Percentiles rank a stretch among this genome's conserved stretches.
These are phyloP conservation scores for Nothoprocta pentlandii DNA, from an alignment of 2,113 vertebrate genomes.

Conservation along the genomic window DNA sequence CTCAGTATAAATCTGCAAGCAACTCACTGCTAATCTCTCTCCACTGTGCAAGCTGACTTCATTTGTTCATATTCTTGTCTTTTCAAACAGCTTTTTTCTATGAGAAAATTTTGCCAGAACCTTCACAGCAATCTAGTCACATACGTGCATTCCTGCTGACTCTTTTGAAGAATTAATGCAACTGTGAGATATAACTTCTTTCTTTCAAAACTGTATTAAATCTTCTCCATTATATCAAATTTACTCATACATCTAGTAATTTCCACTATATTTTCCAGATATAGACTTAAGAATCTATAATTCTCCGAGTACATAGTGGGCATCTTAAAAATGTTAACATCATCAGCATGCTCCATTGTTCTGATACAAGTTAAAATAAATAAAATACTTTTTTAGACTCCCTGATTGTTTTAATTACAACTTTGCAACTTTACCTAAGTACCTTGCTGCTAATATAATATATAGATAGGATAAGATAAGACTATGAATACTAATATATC, in stretches of 20 bases:
- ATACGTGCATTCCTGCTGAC: not conserved
- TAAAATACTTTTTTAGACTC: not conserved
- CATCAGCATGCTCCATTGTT: not conserved
- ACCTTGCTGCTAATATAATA: not conserved
- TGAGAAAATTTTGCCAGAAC: not conserved
- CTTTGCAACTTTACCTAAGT: fast-evolving
- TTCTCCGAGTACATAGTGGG: not conserved
- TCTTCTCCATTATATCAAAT: not conserved
- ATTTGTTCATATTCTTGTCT: not conserved
- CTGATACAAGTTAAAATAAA: not conserved
- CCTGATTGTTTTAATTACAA: not conserved
- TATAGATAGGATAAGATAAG: not conserved
- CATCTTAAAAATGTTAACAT: not conserved
- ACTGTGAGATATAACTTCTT: not conserved
- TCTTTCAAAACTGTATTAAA: not conserved
- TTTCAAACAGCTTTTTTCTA: not conserved
- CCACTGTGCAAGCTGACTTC: not conserved
- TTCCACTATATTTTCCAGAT: not conserved
- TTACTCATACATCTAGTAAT: not conserved
- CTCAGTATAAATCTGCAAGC: not conserved
- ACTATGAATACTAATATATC: not conserved
- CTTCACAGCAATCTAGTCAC: not conserved
- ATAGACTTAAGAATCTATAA: not conserved
- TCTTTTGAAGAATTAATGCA: not conserved
- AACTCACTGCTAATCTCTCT: not conserved